These are phyloP conservation scores for Phyllostomus discolor DNA, from an alignment of 2,113 vertebrate species.

Conservation along the genomic window DNA sequence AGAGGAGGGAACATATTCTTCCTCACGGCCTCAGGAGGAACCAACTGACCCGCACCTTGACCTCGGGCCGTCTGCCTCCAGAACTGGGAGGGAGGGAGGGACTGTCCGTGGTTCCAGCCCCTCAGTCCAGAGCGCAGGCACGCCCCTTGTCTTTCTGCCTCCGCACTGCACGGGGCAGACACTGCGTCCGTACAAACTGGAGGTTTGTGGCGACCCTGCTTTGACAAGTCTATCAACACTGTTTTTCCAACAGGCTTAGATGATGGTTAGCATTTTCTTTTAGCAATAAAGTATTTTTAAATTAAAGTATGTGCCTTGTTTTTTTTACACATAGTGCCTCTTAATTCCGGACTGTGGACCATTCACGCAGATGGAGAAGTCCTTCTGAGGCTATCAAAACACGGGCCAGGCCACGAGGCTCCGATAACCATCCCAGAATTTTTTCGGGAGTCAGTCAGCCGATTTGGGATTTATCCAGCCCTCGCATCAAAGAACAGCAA, in stretches of 20 bases:
- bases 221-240: background rate
- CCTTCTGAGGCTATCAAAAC: slow-evolving; percentile 82
- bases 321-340: background rate
- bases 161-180: background rate
- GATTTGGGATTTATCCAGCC: slow-evolving; percentile 79
- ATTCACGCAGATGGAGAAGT: slow-evolving; percentile 81
- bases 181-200: background rate
- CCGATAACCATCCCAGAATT: slow-evolving; percentile 87
- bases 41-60: background rate
- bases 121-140: background rate
- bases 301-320: background rate
- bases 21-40: background rate
- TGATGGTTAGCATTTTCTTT: background rate
- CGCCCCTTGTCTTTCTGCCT: background rate
- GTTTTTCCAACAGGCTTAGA: background rate
- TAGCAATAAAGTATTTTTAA: background rate
- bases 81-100: too few relatives aligned
- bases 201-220: background rate
- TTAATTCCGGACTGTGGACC: slow-evolving; percentile 80
- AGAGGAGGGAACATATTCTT: background rate
- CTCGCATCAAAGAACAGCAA: slow-evolving; percentile 85
- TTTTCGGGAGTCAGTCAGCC: slow-evolving; percentile 76
- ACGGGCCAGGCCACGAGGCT: slow-evolving; percentile 79
- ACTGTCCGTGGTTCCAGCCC: background rate
- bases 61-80: background rate